A percentile compares a stretch with the other conserved stretches of the same genome.
Evolutionary conservation across 1,140 invertebrate genomes (phyloP).

Genomic region (Bombus vancouverensis): DNA sequence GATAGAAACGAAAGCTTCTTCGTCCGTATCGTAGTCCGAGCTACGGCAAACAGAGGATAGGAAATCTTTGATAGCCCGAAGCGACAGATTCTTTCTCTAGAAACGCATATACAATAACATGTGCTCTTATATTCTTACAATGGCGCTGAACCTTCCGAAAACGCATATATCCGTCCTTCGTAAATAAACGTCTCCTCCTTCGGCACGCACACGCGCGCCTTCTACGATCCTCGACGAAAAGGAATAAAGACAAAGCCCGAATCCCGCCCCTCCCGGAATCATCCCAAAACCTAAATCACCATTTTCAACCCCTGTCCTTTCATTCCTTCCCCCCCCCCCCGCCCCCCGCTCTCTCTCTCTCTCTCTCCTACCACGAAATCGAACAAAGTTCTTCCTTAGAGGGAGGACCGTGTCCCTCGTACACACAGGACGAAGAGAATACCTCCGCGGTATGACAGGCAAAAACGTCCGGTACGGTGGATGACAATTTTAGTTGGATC

Average conservation of each 20-base stretch:
- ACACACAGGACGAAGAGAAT: constrained; percentile 61
- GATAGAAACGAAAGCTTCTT: not conserved
- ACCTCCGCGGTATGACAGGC: constrained; percentile 66
- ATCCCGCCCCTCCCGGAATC: constrained; percentile 26
- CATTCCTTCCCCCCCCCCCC: not conserved
- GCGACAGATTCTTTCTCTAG: not conserved
- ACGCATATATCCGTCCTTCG: constrained; percentile 6
- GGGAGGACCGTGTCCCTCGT: constrained; percentile 44
- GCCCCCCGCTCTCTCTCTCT: not conserved
- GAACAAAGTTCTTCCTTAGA: constrained; percentile 44
- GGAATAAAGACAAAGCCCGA: constrained; percentile 40
- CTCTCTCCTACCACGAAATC: not conserved
- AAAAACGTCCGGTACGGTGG: constrained; percentile 53
- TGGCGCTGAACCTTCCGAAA: not conserved
- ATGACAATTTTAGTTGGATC: constrained; percentile 70
- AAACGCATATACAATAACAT: constrained; percentile 14
- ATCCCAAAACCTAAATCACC: constrained; percentile 50
- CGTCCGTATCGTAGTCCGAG: not conserved
- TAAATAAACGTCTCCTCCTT: constrained; percentile 44
- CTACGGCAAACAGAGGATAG: no score
- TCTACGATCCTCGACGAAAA: constrained; percentile 2
- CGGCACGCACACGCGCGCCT: not conserved
- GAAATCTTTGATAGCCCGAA: not conserved
- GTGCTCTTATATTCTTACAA: not conserved
- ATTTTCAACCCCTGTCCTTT: constrained; percentile 47